phyloP scores from a whole-genome alignment of 2,888 invertebrate genomes.

The Orthosia gothica region DNA sequence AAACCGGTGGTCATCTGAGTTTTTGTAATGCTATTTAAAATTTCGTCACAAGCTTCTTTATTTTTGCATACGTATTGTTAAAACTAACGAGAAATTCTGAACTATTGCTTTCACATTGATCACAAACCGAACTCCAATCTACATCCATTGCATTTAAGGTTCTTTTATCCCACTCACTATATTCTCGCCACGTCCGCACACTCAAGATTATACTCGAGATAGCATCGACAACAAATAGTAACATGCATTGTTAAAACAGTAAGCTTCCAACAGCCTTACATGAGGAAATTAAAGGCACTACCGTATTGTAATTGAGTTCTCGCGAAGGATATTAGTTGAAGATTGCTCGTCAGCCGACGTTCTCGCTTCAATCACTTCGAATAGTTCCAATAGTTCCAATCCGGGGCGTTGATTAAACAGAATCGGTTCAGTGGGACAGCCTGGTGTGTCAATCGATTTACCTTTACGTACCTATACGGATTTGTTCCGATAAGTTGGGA shows the following conservation, averaged over 20 bases:
- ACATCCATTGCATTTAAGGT: neutral
- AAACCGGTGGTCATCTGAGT: neutral
- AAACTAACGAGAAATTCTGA: neutral
- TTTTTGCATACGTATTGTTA: neutral
- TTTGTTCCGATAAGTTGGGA: constrained; percentile 6
- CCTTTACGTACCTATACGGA: constrained; percentile 36
- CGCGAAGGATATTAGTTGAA: constrained; percentile 90
- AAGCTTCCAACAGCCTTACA: constrained; percentile 69
- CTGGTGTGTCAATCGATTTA: constrained; percentile 71
- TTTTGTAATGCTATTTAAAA: neutral
- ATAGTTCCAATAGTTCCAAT: constrained; percentile 86
- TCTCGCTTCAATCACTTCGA: constrained; percentile 85
- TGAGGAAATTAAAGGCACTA: constrained; percentile 86
- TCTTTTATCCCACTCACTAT: neutral
- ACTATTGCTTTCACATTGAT: neutral
- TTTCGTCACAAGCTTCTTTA: neutral
- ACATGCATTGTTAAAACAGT: constrained; percentile 61
- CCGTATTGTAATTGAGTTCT: constrained; percentile 88
- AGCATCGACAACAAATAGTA: constrained; percentile 56
- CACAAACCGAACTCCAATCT: neutral
- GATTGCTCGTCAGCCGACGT: constrained; percentile 90
- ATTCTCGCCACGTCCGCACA: constrained; percentile 26
- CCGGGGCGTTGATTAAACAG: constrained; percentile 87
- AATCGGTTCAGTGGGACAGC: constrained; percentile 89
- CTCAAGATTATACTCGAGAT: constrained; percentile 31